Evolutionary conservation across 2,888 invertebrate genomes (phyloP), one percentile per base, ranked within the genome.

Genomic region (Euproctis similis): DNA sequence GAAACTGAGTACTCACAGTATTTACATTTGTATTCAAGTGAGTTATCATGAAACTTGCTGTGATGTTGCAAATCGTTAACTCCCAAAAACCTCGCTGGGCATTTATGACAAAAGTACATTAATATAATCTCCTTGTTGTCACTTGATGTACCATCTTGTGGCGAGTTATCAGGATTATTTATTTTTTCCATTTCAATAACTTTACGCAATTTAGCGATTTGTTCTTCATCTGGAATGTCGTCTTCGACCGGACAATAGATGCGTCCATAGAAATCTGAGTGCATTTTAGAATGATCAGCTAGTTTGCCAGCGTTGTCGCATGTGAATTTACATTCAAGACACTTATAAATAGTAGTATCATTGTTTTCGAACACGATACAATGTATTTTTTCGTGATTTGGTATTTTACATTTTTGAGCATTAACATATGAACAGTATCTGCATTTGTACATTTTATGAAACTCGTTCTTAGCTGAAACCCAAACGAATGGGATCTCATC

Each of bases 301-400:
- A 93, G 76, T 24, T 90, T 87, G 5, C 87, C 89, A 6, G 90
- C 89, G 48, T 89, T 91, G 33, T 91, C 89, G 59, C 92, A 92
- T 11, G 90, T 88, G 55, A 92, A 94, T 68, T 92, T 92, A 64
- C 95, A 95, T 55, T 92, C 90, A 8, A 89, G 87, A 63, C 94
- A 95, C 46, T 89, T 88, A 45, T 86, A 86, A 28, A 82, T 60
- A 14, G 87, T 86, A 27, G 73, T 60, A 28, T 88, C 88, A 51
- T 64, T 75, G 28, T 85, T 81, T 42, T 87, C 87, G 46, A 78
- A 76, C 24, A 62, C 51, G 17, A 76, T 59, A 29, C 71, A 85
- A 65, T 94, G 94, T 87, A 94, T 92, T 60, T 90, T 89, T 66
- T 95, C 94, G 68, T 96, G 95, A 52, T 93, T 92, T 14, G 90